Evolutionary conservation across 2,797 vertebrate genomes (phyloP).

Genomic region (Acrossocheilus fasciatus): DNA sequence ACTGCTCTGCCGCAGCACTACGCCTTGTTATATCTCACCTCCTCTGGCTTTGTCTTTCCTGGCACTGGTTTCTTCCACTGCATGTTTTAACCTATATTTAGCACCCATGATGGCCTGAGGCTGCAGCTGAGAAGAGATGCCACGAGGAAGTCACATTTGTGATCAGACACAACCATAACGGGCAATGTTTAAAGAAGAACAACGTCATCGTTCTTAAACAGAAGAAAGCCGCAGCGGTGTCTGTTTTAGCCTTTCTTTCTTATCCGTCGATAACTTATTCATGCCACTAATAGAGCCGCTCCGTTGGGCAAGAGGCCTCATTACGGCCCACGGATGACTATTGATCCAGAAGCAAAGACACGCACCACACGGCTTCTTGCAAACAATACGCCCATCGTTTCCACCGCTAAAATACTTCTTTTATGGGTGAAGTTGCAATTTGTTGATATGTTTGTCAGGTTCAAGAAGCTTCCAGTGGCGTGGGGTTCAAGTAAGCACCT

Average conservation of each 20-base stretch:
- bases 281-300: slow-evolving; percentile 74
- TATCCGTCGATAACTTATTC: slow-evolving; percentile 75
- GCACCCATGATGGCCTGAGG: neutral
- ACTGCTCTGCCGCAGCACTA: neutral
- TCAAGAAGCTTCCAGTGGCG: neutral
- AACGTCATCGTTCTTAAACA: neutral
- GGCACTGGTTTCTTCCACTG: neutral
- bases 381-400: neutral
- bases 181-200: slow-evolving; percentile 14
- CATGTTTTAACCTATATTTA: slow-evolving; percentile 23
- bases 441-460: neutral
- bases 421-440: neutral
- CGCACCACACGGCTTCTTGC: neutral
- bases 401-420: neutral
- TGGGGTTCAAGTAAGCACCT: neutral
- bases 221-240: slow-evolving; percentile 1
- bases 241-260: slow-evolving; percentile 49
- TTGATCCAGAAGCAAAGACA: slow-evolving; percentile 70
- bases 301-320: slow-evolving; percentile 68
- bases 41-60: slow-evolving; percentile 8
- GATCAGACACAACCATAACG: neutral
- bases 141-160: neutral
- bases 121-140: neutral
- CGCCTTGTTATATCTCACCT: neutral
- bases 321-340: slow-evolving; percentile 74